Evolutionary conservation across 1,140 invertebrate genomes (phyloP).

Genomic region (Heliconius melpomene): DNA sequence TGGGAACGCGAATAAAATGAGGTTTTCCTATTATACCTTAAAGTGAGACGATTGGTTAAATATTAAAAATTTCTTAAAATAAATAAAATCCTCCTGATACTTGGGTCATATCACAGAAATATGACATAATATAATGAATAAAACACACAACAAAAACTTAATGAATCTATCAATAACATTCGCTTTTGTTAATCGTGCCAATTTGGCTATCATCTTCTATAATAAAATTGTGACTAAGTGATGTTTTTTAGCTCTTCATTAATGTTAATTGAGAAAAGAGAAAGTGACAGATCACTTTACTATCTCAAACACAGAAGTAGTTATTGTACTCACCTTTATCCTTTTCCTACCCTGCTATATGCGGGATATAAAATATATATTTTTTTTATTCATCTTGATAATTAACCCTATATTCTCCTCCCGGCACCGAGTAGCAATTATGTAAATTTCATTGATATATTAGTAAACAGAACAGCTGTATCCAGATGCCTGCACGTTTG

Average conservation of each 20-base stretch:
- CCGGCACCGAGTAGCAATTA: background rate
- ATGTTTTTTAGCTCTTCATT: no score
- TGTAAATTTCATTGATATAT: constrained; percentile 3
- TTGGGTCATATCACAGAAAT: background rate
- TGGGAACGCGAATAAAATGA: no score
- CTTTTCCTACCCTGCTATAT: no score
- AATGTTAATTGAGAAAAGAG: no score
- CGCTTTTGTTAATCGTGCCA: background rate
- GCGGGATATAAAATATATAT: background rate
- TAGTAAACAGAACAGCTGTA: constrained; percentile 9
- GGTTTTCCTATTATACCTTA: no score
- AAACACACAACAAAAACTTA: background rate
- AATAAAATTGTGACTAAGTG: background rate
- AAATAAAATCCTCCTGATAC: background rate
- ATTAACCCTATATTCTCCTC: background rate
- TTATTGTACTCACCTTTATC: no score
- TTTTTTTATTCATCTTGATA: background rate
- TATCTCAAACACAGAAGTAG: no score
- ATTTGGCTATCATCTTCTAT: background rate
- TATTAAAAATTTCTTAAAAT: no score
- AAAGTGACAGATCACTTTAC: no score
- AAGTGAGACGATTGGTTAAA: no score
- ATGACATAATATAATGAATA: background rate
- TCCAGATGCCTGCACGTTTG: constrained; percentile 6
- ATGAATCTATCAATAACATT: background rate